Conservation (phyloP, 1,140 invertebrate genomes). For the Cyphomyrmex costatus region DNA sequence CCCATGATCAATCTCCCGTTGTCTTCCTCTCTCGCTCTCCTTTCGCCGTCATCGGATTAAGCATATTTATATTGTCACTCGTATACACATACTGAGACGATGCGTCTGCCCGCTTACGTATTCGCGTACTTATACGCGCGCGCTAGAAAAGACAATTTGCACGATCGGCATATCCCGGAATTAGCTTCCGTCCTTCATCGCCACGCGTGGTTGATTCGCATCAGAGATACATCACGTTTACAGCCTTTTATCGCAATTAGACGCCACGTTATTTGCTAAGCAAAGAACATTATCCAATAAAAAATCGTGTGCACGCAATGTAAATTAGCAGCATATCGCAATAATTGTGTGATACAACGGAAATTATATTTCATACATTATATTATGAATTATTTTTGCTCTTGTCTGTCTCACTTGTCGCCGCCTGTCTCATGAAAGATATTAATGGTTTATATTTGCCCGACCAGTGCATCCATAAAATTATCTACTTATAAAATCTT, state of each 20-base stretch:
- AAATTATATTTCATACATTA: constrained; percentile 51
- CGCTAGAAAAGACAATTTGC: constrained; percentile 41
- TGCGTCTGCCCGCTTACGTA: constrained; percentile 1
- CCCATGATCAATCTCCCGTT: constrained; percentile 19
- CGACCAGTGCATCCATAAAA: neutral
- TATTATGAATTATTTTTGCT: constrained; percentile 46
- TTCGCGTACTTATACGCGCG: neutral
- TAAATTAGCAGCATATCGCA: constrained; percentile 72
- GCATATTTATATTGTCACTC: constrained; percentile 42
- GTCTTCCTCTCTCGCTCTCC: constrained; percentile 8
- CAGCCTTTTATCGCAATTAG: constrained; percentile 57
- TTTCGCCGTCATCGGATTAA: constrained; percentile 52
- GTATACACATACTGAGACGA: constrained; percentile 13
- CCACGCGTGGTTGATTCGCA: constrained; percentile 66
- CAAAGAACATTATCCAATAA: constrained; percentile 67
- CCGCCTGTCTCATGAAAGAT: constrained; percentile 59
- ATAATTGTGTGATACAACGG: constrained; percentile 65
- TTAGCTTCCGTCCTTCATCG: constrained; percentile 58
- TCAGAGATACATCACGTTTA: constrained; percentile 55
- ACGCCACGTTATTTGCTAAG: constrained; percentile 53
- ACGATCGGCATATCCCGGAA: constrained; percentile 54
- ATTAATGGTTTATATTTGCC: constrained; percentile 54
- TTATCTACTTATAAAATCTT: constrained; percentile 11
- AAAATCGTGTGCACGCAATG: constrained; percentile 66
- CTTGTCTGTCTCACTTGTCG: constrained; percentile 3